A percentile compares a stretch with the other conserved stretches of the same genome.
Conservation (phyloP, 2,113 vertebrate species). For the Strigops habroptila region DNA sequence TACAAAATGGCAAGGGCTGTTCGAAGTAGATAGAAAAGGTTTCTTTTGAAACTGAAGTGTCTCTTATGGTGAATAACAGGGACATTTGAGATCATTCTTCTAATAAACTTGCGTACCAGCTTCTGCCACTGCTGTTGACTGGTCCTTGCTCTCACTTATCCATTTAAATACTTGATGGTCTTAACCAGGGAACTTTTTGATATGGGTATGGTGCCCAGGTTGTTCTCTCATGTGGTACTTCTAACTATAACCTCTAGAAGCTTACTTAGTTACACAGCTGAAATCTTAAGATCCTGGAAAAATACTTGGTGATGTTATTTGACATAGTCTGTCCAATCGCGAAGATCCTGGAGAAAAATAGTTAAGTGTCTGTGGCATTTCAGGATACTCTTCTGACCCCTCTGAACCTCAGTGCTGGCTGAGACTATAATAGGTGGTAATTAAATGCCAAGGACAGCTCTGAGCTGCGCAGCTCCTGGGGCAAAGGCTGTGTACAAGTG, state of each 20-base stretch:
- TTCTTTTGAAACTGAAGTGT: neutral
- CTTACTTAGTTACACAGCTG: neutral
- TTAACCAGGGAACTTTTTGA: neutral
- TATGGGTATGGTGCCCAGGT: fast-evolving
- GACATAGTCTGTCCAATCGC: fast-evolving
- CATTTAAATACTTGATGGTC: neutral
- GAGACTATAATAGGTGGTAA: neutral
- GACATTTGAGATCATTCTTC: neutral
- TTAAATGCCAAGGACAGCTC: neutral
- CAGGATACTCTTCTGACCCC: neutral
- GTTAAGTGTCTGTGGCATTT: neutral
- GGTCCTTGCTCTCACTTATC: neutral
- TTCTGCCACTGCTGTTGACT: neutral
- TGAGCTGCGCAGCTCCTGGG: neutral
- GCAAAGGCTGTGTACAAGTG: fast-evolving
- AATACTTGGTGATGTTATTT: neutral
- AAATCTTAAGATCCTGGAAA: neutral
- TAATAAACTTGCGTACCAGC: neutral
- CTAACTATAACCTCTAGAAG: neutral
- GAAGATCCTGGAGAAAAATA: neutral
- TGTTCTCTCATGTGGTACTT: neutral
- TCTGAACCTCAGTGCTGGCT: neutral
- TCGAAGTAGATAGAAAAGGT: neutral
- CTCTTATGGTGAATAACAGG: neutral
- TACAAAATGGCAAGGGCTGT: neutral